Conservation (phyloP, 2,797 vertebrate species). For the Semotilus atromaculatus region DNA sequence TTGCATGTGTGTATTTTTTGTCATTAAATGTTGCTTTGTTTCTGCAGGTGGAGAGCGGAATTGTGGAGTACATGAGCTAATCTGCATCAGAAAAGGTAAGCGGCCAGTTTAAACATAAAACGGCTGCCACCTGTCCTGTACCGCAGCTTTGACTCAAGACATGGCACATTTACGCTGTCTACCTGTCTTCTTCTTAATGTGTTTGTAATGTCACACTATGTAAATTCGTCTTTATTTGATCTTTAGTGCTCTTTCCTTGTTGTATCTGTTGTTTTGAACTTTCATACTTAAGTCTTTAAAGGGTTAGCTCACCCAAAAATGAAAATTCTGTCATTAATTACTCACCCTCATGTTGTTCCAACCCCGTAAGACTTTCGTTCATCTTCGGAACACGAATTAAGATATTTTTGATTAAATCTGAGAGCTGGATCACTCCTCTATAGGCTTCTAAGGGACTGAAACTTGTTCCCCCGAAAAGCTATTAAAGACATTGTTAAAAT, state of each 20-base stretch:
- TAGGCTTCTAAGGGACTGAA: too few relatives aligned
- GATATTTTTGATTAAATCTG: too few relatives aligned
- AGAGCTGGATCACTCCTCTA: too few relatives aligned
- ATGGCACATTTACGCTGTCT: neutral
- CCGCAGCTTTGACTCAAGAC: neutral
- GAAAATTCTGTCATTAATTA: too few relatives aligned
- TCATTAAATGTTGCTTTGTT: conserved; percentile 77
- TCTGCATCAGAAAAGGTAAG: conserved; percentile 98
- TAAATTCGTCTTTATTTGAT: neutral
- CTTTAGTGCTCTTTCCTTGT: neutral
- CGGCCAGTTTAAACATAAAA: conserved; percentile 58
- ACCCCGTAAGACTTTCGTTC: too few relatives aligned
- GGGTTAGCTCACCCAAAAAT: too few relatives aligned
- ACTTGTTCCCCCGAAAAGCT: too few relatives aligned
- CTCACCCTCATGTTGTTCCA: too few relatives aligned
- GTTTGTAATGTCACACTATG: neutral
- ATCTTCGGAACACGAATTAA: too few relatives aligned
- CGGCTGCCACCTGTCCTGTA: neutral
- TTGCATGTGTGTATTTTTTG: conserved; percentile 47
- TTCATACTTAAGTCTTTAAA: neutral
- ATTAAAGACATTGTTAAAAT: too few relatives aligned
- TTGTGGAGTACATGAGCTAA: conserved; percentile 96
- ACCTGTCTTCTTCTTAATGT: neutral
- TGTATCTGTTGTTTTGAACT: neutral
- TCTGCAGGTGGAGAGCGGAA: conserved; percentile 94